Evolutionary conservation across 2,797 vertebrate genomes (phyloP), one percentile per base, ranked within the genome.

Genomic region (Chelmon rostratus): DNA sequence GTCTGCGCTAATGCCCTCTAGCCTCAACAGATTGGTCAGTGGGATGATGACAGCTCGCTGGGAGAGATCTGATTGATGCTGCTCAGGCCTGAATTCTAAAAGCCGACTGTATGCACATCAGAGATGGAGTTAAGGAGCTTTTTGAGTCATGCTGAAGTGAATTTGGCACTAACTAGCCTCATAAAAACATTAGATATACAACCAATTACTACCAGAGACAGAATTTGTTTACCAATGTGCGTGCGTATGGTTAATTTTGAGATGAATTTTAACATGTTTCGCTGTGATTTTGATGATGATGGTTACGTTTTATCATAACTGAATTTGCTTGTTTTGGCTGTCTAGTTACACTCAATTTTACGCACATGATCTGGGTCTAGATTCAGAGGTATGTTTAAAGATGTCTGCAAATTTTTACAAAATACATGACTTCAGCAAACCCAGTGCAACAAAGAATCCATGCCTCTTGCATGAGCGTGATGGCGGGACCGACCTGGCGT

Each of bases 401-500:
- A 81, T 58, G 49, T 50, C 12, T 54, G 35, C 42, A 71, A 57
- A 73, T 63, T 40, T 71, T 35, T 40, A 44, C n/a, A 49, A 74
- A 66, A 64, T 15, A 42, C 16, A 35, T 37, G 38, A 64, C 52
- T 67, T 82, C 13, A 64, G 42, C 33, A 47, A 65, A 67, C 28
- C 28, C 31, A 13, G 72, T 35, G 42, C 16, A 62, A 44, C 7
- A 81, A 74, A 63, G 18, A 53, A 68, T 50, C 19, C 23, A 38
- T 57, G 49, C 38, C 63, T 33, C 47, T 42, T 42, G 53, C 66
- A 59, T 8, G 28, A 73, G 62, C 57, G 28, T 38, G 75, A 38
- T 23, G 49, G 38, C 8, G 53, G 28, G 46, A 83, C 91, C 95
- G 89, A 98, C 97, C 97, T 91, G 97, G 97, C 78, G 97, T 97